phyloP scores from a whole-genome alignment of 2,888 invertebrate species.

The Perdita meconis region DNA sequence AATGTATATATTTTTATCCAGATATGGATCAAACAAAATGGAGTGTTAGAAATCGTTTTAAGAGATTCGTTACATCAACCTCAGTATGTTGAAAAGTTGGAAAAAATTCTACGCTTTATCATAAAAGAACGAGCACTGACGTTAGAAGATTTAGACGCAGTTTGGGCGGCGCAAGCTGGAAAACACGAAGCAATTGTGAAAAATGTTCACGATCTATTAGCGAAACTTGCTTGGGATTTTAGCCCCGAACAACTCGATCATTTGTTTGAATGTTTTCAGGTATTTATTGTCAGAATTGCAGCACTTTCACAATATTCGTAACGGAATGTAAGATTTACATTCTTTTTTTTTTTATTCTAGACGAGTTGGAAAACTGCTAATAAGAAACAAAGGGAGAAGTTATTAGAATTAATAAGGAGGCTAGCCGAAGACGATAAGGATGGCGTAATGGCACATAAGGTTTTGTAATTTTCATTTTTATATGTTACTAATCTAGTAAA shows the following conservation, averaged over 20 bases:
- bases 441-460: slow-evolving; percentile 99
- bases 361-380: slow-evolving; percentile 98
- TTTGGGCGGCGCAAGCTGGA: slow-evolving; percentile 98
- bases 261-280: slow-evolving; percentile 98
- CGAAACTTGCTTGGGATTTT: slow-evolving; percentile 99
- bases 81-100: slow-evolving; percentile 98
- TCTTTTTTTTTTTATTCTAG: slow-evolving; percentile 83
- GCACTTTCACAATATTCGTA: too few species aligned
- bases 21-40: slow-evolving; percentile 98
- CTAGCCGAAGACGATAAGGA: slow-evolving; percentile 99
- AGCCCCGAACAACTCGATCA: slow-evolving; percentile 98
- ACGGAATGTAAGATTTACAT: too few species aligned
- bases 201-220: slow-evolving; percentile 97
- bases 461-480: slow-evolving; percentile 73
- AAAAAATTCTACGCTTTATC: slow-evolving; percentile 98
- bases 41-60: slow-evolving; percentile 97
- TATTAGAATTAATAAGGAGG: slow-evolving; percentile 96
- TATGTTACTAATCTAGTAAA: background rate
- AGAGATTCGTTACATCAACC: slow-evolving; percentile 98
- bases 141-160: slow-evolving; percentile 95
- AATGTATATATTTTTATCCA: slow-evolving; percentile 83
- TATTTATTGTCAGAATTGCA: slow-evolving; percentile 76
- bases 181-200: slow-evolving; percentile 99
- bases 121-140: slow-evolving; percentile 97
- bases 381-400: slow-evolving; percentile 97